These are phyloP conservation scores for Tangara arthus DNA, from an alignment of 2,797 vertebrate species.

Conservation along the genomic window DNA sequence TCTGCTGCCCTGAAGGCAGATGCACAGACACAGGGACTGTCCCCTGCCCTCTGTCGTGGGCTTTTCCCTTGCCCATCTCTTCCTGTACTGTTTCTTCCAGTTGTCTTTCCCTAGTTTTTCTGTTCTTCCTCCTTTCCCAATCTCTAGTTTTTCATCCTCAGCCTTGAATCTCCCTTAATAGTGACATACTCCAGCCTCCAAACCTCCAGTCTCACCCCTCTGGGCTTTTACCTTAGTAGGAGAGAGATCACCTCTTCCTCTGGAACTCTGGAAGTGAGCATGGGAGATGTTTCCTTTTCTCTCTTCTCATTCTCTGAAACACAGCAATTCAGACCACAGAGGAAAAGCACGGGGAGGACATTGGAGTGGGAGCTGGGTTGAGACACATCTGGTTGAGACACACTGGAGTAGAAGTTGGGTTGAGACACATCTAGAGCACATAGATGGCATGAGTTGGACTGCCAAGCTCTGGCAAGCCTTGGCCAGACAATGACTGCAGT, in stretches of 20 bases:
- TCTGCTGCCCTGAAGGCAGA: neutral
- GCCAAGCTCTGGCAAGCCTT: neutral
- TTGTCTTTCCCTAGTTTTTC: neutral
- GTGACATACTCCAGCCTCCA: neutral
- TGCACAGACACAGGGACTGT: neutral
- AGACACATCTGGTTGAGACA: neutral
- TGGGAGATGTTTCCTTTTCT: neutral
- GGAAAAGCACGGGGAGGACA: neutral
- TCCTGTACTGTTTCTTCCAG: neutral
- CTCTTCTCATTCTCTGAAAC: neutral
- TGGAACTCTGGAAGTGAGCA: neutral
- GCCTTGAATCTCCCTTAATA: neutral
- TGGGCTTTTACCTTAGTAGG: neutral
- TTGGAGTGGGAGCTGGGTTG: neutral
- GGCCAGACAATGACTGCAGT: neutral
- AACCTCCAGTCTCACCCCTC: neutral
- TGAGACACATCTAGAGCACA: neutral
- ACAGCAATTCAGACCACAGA: neutral
- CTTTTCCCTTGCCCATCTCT: neutral
- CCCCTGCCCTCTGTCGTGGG: neutral
- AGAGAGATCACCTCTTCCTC: neutral
- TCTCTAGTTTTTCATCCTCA: neutral
- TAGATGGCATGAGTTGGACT: accelerated
- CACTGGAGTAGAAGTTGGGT: neutral
- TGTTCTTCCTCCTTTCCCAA: accelerated